Conservation (phyloP, 2,113 vertebrate genomes). For the Acrocephalus kingi region DNA sequence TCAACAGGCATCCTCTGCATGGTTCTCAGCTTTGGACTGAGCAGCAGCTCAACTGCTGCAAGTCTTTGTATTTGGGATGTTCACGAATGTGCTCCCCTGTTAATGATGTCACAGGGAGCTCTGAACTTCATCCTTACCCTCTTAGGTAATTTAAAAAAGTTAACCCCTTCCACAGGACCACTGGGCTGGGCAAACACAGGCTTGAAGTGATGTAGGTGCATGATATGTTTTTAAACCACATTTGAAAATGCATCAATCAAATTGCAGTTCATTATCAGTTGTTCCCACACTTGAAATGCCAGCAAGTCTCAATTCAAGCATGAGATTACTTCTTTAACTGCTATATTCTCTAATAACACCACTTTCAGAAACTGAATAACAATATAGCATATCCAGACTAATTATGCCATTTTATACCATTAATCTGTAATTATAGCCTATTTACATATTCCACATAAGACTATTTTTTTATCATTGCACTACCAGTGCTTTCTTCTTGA, state of each 20-base stretch:
- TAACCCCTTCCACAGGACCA: neutral
- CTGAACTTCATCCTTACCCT: neutral
- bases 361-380: conserved; percentile 13
- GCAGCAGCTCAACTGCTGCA: neutral
- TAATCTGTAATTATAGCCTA: conserved; percentile 20
- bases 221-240: neutral
- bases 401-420: conserved; percentile 14
- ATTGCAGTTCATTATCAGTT: neutral
- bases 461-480: neutral
- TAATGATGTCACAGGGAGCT: neutral
- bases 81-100: neutral
- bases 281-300: neutral
- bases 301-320: conserved; percentile 6
- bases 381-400: neutral
- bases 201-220: neutral
- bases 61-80: neutral
- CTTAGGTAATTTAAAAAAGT: neutral
- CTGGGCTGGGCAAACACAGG: neutral
- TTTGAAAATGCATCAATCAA: neutral
- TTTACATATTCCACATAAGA: neutral
- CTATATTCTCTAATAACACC: neutral
- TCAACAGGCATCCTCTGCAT: neutral
- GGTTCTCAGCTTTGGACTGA: neutral
- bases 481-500: neutral
- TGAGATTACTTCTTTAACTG: conserved; percentile 22